Percentiles rank a stretch among this genome's conserved stretches.
phyloP scores from a whole-genome alignment of 2,888 invertebrate genomes.

The Lasius fuliginosus region DNA sequence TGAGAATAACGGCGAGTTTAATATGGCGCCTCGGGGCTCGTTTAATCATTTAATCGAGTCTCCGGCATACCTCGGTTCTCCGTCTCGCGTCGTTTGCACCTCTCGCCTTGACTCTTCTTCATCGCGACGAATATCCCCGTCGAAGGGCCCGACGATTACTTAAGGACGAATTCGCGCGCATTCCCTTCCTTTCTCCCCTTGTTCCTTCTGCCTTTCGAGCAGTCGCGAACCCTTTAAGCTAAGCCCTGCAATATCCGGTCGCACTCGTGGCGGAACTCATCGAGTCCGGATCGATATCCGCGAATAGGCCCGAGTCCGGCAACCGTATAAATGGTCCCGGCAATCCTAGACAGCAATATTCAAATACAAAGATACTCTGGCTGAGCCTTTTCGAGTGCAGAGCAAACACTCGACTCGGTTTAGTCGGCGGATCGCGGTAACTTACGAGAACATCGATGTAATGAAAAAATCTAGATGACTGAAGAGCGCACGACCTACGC shows the following conservation, averaged over 20 bases:
- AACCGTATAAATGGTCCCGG: slow-evolving; percentile 21
- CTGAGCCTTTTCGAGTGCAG: slow-evolving; percentile 76
- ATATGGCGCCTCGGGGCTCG: slow-evolving; percentile 75
- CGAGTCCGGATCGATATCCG: slow-evolving; percentile 32
- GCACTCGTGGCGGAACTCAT: slow-evolving; percentile 31
- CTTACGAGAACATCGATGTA: slow-evolving; percentile 59
- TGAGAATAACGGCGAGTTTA: slow-evolving; percentile 78
- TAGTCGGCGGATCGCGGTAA: slow-evolving; percentile 71
- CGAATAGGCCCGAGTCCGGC: slow-evolving; percentile 18
- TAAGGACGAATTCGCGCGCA: slow-evolving; percentile 71
- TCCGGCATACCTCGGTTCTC: slow-evolving; percentile 62
- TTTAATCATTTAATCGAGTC: slow-evolving; percentile 81
- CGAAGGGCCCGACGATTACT: slow-evolving; percentile 78
- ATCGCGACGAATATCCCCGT: slow-evolving; percentile 71
- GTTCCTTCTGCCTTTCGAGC: background rate
- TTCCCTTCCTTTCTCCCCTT: slow-evolving; percentile 32
- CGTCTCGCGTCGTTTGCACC: slow-evolving; percentile 32
- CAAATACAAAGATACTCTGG: slow-evolving; percentile 73
- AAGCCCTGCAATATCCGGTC: slow-evolving; percentile 48
- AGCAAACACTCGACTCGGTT: slow-evolving; percentile 77
- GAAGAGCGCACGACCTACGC: background rate
- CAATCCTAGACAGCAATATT: slow-evolving; percentile 73
- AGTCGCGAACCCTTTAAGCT: slow-evolving; percentile 17
- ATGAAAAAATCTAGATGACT: slow-evolving; percentile 41
- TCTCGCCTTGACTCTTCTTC: slow-evolving; percentile 54